Conservation (phyloP, 2,797 vertebrate species). For the Peromyscus nudipes region DNA sequence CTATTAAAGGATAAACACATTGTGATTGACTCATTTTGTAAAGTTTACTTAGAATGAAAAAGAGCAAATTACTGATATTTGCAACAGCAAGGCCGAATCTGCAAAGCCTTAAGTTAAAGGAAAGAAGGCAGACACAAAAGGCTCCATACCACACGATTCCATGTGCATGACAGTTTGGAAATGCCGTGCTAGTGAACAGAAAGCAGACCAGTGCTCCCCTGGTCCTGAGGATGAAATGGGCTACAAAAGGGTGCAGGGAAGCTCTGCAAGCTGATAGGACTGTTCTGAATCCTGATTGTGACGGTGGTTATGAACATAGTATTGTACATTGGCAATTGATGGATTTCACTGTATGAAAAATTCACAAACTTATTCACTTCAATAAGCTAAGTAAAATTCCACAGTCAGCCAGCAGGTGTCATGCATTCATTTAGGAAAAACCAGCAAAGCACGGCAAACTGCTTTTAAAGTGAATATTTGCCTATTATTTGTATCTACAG, state of each 20-base stretch:
- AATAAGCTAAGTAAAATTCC: not conserved
- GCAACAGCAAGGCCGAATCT: not conserved
- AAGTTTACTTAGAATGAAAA: not conserved
- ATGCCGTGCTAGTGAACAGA: not conserved
- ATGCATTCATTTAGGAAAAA: slow-evolving; percentile 43
- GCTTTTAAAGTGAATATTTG: slow-evolving; percentile 42
- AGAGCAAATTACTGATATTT: not conserved
- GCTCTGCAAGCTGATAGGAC: not conserved
- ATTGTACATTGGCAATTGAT: not conserved
- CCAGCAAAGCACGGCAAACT: not conserved
- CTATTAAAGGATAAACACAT: not conserved
- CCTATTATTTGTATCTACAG: not conserved
- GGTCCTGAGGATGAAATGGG: not conserved
- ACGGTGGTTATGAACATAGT: not conserved
- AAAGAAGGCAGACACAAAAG: not conserved
- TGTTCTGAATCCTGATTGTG: not conserved
- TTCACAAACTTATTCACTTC: not conserved
- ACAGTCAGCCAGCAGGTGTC: slow-evolving; percentile 72
- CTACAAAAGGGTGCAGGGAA: not conserved
- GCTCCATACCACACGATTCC: accelerated
- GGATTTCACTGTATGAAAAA: not conserved
- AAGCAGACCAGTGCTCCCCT: not conserved
- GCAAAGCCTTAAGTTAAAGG: not conserved
- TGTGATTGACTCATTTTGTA: not conserved
- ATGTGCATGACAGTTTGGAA: not conserved